Evolutionary conservation across 2,113 vertebrate genomes (phyloP).

Genomic region (Sturnira hondurensis): DNA sequence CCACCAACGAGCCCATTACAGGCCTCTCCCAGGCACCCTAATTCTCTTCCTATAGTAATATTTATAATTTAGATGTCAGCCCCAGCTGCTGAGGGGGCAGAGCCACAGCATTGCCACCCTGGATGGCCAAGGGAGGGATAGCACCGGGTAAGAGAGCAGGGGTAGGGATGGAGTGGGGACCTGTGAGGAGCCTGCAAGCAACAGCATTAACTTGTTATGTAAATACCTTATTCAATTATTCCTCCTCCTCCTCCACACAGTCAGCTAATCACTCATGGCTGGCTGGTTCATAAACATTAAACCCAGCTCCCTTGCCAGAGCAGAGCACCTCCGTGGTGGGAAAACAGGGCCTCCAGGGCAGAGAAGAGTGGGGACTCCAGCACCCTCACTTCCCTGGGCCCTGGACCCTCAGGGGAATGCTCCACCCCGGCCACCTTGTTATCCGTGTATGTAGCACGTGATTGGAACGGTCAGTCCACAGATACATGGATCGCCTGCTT

Average conservation of each 20-base stretch:
- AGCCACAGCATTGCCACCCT: not conserved
- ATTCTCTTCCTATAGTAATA: not conserved
- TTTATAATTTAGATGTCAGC: not conserved
- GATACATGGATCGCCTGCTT: not conserved
- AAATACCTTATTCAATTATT: slow-evolving; percentile 67
- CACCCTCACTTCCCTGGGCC: not conserved
- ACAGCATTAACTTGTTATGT: slow-evolving; percentile 65
- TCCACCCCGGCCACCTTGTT: fast-evolving
- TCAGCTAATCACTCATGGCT: slow-evolving; percentile 62
- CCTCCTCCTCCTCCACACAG: slow-evolving; percentile 15
- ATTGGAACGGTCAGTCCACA: not conserved
- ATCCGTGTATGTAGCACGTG: fast-evolving
- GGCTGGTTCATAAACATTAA: slow-evolving; percentile 68
- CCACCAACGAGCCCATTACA: not conserved
- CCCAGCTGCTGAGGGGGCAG: not conserved
- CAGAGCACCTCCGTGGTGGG: not conserved
- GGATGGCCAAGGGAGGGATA: not conserved
- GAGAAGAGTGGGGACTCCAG: not conserved
- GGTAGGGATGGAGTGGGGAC: not conserved
- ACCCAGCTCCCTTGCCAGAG: not conserved
- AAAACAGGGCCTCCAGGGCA: not conserved
- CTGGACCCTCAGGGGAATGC: not conserved
- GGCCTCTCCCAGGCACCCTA: not conserved
- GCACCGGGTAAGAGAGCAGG: not conserved
- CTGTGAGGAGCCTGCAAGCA: not conserved